Evolutionary conservation across 2,888 invertebrate genomes (phyloP).

Genomic region (Macropis europaea): DNA sequence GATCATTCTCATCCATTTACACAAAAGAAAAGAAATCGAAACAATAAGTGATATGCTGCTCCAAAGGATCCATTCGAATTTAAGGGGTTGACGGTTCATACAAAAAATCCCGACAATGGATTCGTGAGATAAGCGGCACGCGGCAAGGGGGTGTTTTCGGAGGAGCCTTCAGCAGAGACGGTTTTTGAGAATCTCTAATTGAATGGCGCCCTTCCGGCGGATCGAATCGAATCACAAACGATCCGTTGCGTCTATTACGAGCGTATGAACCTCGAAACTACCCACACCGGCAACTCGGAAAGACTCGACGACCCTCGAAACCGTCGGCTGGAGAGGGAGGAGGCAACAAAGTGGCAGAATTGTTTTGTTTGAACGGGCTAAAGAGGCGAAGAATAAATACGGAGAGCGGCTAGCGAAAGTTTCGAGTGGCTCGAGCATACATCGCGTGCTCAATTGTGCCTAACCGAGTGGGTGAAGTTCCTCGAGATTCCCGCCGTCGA

Average conservation of each 20-base stretch:
- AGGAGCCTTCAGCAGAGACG: not conserved
- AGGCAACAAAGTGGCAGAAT: not conserved
- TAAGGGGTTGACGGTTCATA: too few species aligned
- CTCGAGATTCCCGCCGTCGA: conserved; percentile 9
- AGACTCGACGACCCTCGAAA: not conserved
- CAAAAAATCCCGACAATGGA: conserved; percentile 13
- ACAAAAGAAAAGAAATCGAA: too few species aligned
- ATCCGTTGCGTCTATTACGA: not conserved
- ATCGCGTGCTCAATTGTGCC: conserved; percentile 25
- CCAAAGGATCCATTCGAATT: too few species aligned
- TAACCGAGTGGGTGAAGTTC: conserved; percentile 36
- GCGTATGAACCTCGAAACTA: not conserved
- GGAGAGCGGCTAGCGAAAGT: conserved; percentile 15
- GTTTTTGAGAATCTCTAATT: conserved; percentile 24
- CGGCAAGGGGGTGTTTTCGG: not conserved
- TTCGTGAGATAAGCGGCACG: conserved; percentile 47
- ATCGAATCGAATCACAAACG: conserved; percentile 17
- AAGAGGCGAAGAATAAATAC: conserved; percentile 27
- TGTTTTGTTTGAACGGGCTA: conserved; percentile 14
- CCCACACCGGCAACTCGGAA: not conserved
- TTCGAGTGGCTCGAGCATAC: conserved; percentile 27
- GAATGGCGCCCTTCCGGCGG: conserved; percentile 15
- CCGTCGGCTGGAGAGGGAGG: not conserved
- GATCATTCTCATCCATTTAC: too few species aligned
- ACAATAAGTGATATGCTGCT: too few species aligned